Percentiles rank a stretch among this genome's conserved stretches.
Evolutionary conservation across 2,797 vertebrate genomes (phyloP).

Genomic region (Parauchenoglanis ngamensis): DNA sequence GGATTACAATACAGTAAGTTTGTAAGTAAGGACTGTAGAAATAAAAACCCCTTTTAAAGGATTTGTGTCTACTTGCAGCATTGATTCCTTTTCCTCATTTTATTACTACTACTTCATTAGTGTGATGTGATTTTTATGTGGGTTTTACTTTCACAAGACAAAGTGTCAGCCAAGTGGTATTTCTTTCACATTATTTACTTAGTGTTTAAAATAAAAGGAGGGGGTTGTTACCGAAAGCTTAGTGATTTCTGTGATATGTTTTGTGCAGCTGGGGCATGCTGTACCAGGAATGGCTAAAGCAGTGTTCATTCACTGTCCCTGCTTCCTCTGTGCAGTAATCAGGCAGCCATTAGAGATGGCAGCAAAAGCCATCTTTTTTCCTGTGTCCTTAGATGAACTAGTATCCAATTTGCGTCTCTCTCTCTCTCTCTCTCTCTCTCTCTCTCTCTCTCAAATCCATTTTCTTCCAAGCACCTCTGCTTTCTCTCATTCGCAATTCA

Average conservation of each 20-base stretch:
- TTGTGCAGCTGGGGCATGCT: not conserved
- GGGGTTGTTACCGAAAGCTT: not conserved
- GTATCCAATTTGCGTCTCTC: constrained; percentile 48
- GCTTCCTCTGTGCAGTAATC: constrained; percentile 52
- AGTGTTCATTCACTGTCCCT: constrained; percentile 33
- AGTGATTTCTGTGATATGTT: not conserved
- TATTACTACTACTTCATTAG: not conserved
- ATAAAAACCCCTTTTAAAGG: not conserved
- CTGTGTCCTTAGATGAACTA: constrained; percentile 60
- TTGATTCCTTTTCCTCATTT: constrained; percentile 1
- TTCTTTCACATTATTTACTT: not conserved
- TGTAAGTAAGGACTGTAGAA: not conserved
- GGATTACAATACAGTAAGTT: constrained; percentile 12
- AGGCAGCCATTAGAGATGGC: constrained; percentile 49
- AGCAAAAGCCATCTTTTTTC: constrained; percentile 38
- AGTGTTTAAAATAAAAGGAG: not conserved
- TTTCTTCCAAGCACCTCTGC: constrained; percentile 29
- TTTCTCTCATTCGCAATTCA: constrained; percentile 29
- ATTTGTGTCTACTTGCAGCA: not conserved
- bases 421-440: constrained; percentile 46
- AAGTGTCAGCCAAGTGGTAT: not conserved
- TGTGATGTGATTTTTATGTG: not conserved
- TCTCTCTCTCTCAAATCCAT: constrained; percentile 29
- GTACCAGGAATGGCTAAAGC: constrained; percentile 20
- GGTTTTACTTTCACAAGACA: not conserved